phyloP scores from a whole-genome alignment of 2,113 vertebrate genomes.

The Hyperopisus bebe region DNA sequence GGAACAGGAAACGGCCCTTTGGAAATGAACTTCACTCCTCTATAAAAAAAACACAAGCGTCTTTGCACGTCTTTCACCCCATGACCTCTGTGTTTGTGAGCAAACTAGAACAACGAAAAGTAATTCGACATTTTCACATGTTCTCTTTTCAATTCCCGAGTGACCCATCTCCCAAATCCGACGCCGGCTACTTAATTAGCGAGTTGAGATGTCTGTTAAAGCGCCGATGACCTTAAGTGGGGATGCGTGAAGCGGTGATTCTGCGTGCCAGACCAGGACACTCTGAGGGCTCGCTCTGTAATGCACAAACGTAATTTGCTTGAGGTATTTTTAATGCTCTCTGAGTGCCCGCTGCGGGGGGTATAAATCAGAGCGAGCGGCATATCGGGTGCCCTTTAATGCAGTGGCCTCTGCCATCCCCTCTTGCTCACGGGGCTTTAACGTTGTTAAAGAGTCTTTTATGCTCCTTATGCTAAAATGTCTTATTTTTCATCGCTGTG shows the following conservation, averaged over 20 bases:
- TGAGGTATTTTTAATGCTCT: neutral
- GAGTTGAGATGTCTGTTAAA: constrained; percentile 36
- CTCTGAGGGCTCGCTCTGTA: neutral
- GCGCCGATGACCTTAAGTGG: constrained; percentile 28
- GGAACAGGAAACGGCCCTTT: neutral
- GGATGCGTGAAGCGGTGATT: neutral
- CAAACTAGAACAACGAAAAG: neutral
- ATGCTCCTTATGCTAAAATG: neutral
- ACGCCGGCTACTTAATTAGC: constrained; percentile 29
- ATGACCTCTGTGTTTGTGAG: neutral
- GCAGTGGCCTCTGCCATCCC: neutral
- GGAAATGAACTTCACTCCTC: neutral
- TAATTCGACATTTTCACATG: neutral
- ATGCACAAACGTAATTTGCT: neutral
- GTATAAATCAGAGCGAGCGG: neutral
- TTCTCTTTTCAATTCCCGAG: neutral
- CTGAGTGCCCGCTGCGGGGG: neutral
- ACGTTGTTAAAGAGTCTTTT: neutral
- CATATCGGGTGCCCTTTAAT: constrained; percentile 2
- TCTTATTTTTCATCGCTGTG: neutral
- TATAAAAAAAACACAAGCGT: neutral
- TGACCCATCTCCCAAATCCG: neutral
- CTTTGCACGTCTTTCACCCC: neutral
- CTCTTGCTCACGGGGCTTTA: neutral
- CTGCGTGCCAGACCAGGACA: neutral